Evolutionary conservation across 2,888 invertebrate species (phyloP), one percentile per base, ranked within the genome.

Genomic region (Ephialtes manifestator): DNA sequence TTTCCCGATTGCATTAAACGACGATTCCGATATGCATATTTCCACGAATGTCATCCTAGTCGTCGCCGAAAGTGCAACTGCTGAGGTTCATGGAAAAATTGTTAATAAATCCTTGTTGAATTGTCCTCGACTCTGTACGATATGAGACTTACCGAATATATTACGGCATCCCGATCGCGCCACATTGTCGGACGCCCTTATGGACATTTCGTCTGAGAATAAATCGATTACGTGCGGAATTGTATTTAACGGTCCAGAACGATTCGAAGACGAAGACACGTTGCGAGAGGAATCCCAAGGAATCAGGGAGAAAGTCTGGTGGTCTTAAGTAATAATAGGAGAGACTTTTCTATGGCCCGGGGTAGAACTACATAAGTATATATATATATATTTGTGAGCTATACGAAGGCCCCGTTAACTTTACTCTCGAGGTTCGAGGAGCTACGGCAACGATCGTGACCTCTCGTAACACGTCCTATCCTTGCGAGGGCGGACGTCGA

Each of bases 221-320:
- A 80, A 82, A 82, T 80, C 82, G 85, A 80, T 83, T 85, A 85
- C 80, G 79, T 85, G 82, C 71, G 51, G 80, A 72, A 83, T 79
- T 79, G 78, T 83, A 81, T 85, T 85, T 85, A 81, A 81, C 84
- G 60, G 75, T 76, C 43, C 28, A 65, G 55, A 67, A 53, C 53
- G 68, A 74, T 55, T 65, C 20, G 55, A 51, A 63, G 68, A 83
- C 65, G 78, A 84, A 46, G 84, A 74, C 67, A 63, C 84, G 72
- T 55, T 58, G 60, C n/a, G 70, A 80, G 83, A 77, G 76, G 85
- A 83, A 81, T 87, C 87, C 63, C 85, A 67, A 79, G 83, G 83
- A 86, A 86, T 85, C 80, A 65, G 74, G 85, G 87, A 87, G 87
- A 87, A 87, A 87, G 87, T 87, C 78, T 60, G 81, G 65, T 81